Evolutionary conservation across 37 sponge, comb jelly and placozoan genomes (phyloP), one percentile per base, ranked within the genome.

Genomic region (Oopsacas minuta): DNA sequence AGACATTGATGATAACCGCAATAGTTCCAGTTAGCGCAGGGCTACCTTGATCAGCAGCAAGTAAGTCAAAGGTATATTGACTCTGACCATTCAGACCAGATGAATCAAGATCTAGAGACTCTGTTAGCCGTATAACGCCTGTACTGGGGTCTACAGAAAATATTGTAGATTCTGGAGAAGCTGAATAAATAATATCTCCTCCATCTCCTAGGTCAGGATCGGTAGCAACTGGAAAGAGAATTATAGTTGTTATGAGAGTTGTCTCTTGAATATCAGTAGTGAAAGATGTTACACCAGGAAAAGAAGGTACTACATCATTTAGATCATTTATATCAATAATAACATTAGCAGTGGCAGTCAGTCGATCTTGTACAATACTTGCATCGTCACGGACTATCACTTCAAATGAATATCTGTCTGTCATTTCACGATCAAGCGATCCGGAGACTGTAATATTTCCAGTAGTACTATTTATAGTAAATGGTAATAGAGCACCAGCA

Each of bases 381-480:
- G 75, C 75, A 61, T 61, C 28, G 22, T 61, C 75, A 5, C 75
- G 20, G 1, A 61, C 75, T 10, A 61, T 12, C 28, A 61, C 75
- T 34, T 25, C 20, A 61, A 61, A 61, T 3, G 75, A 20, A 12
- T 61, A 61, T n/a, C 75, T 61, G 75, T 61, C 75, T n/a, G 30
- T n/a, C 32, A 5, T 28, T 35, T 85, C 86, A 32, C 39, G 39
- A 82, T 85, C 86, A 35, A 85, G 15, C 15, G 82, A 5, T 28
- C 81, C 86, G 22, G 8, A 35, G 12, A 85, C 81, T 23, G 81
- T 15, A 7, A 85, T 35, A 7, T 75, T 82, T 1, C 86, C 86
- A 30, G 86, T 36, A 34, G n/a, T 35, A n/a, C 23, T 30, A 25
- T 85, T 32, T 1, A 85, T 81, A 22, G 37, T 37, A 30, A 85